A percentile compares a stretch with the other conserved stretches of the same genome.
These are phyloP conservation scores for Coenobita brevimanus DNA, from an alignment of 1,140 invertebrate species.

Conservation along the genomic window DNA sequence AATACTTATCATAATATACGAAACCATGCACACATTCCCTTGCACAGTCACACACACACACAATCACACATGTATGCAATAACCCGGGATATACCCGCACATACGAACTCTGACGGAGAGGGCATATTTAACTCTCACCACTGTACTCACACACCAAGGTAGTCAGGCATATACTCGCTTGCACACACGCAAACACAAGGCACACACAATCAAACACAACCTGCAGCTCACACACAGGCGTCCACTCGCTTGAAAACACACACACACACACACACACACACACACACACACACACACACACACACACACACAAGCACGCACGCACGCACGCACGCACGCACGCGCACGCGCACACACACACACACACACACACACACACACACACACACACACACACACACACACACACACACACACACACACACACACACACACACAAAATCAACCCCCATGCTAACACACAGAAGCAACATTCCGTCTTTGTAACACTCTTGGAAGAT, in stretches of 20 bases:
- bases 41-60: neutral
- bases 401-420: constrained; percentile 1
- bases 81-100: neutral
- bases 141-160: too few species aligned
- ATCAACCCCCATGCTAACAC: too few species aligned
- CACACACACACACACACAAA: too few species aligned
- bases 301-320: neutral
- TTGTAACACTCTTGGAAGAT: neutral
- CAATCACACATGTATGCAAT: neutral
- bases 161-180: too few species aligned
- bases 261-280: constrained; percentile 12
- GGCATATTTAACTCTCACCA: too few species aligned
- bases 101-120: neutral
- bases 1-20: too few species aligned
- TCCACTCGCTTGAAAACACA: neutral
- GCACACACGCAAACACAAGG: neutral
- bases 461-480: neutral
- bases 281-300: neutral
- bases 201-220: neutral
- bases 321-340: neutral
- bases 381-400: neutral
- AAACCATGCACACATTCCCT: too few species aligned
- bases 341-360: neutral
- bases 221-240: too few species aligned
- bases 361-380: neutral